Base-by-base conservation (phyloP, 2,113 vertebrate species). In the Struthio camelus region DNA sequence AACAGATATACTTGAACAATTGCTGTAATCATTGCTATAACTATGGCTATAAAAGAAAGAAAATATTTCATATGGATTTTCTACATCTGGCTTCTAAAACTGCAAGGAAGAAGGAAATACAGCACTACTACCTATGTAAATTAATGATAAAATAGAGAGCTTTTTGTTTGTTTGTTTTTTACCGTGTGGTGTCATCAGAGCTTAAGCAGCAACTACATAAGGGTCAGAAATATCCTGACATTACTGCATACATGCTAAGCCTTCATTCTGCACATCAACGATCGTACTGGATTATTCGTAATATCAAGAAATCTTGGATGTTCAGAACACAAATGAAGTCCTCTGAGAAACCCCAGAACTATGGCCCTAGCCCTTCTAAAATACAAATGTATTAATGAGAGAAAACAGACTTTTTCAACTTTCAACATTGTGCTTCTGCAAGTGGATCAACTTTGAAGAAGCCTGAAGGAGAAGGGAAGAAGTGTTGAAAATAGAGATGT, bases 91-190 rank as follows among this genome's bases (percentile, higher is more conserved):
- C 14, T 56, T 56, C 54, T 17, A 56, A 56, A 56, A 30, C 14
- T 30, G 28, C 53, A 56, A 56, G 30, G 28, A 30, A 56, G 30
- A 56, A 56, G 30, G 25, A 53, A 53, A 27, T 30, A 30, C 54
- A 56, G 27, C 54, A 30, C 14, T 56, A 16, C 27, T 54, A 54
- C 24, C 53, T 56, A 28, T 5, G 16, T 9, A 56, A 56, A 56
- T 28, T 56, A 56, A 56, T 56, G 54, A 56, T 56, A 56, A 56
- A 30, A 56, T 56, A 53, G 54, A n/a, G n/a, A n/a, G n/a, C n/a
- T n/a, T 56, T 54, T 54, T 54, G 14, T 27, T 44, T 50, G 1
- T n/a, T 38, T 1, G 0, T 1, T 59, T 78, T 89, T 72, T 59
- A 42, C 3, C 42, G 17, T 61, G 36, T 28, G 2, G 10, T 22